Percentiles rank a stretch among this genome's conserved stretches.
Evolutionary conservation across 2,113 vertebrate species (phyloP).

Genomic region (Fulmarus glacialis): DNA sequence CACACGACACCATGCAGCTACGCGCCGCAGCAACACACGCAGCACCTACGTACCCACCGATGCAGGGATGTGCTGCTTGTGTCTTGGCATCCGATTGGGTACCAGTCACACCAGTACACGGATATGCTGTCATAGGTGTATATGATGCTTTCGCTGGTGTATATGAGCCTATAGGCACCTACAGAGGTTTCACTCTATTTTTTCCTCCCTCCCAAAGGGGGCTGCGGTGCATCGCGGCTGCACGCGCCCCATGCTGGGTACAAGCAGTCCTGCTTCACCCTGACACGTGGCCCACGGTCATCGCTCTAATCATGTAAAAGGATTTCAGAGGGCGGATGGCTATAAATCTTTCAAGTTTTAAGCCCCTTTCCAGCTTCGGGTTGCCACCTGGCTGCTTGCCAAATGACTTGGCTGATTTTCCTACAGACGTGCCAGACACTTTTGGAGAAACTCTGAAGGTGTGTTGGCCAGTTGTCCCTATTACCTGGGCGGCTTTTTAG

Average conservation of each 20-base stretch:
- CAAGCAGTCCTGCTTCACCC: neutral
- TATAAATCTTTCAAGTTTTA: neutral
- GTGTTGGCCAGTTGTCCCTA: fast-evolving
- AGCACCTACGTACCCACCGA: fast-evolving
- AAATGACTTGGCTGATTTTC: neutral
- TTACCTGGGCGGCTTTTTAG: neutral
- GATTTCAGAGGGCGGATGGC: neutral
- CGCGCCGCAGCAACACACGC: fast-evolving
- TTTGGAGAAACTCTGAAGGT: neutral
- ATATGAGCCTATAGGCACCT: fast-evolving
- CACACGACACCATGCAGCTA: fast-evolving
- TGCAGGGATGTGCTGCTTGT: fast-evolving
- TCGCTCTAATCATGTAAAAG: neutral
- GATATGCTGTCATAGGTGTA: fast-evolving
- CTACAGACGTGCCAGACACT: fast-evolving
- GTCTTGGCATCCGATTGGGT: fast-evolving
- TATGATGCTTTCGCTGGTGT: fast-evolving
- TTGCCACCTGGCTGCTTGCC: slow-evolving; percentile 9
- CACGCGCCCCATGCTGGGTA: neutral
- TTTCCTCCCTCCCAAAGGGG: neutral
- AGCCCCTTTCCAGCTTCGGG: neutral
- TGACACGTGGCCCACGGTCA: fast-evolving
- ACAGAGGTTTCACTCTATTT: fast-evolving
- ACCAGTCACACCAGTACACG: fast-evolving
- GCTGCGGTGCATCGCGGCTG: fast-evolving